Percentiles rank a stretch among this genome's conserved stretches.
phyloP scores from a whole-genome alignment of 2,797 vertebrate genomes.

The Rhinella marina region DNA sequence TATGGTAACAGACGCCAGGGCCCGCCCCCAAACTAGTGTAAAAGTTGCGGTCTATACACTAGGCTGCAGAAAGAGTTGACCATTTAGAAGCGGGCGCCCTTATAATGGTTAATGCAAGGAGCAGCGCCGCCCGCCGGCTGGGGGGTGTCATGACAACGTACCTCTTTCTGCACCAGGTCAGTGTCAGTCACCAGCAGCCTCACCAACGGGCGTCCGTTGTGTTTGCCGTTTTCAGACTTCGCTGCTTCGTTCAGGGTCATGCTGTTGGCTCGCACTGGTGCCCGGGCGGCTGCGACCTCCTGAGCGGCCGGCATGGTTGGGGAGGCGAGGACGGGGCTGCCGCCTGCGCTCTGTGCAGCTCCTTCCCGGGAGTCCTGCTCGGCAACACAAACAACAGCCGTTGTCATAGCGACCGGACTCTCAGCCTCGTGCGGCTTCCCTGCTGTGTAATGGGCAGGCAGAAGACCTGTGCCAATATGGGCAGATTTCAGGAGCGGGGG shows the following conservation, averaged over 20 bases:
- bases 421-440: background rate
- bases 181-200: constrained; percentile 44
- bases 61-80: too few species aligned
- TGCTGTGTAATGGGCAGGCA: too few species aligned
- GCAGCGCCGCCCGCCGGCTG: background rate
- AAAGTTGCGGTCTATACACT: background rate
- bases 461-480: too few species aligned
- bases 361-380: background rate
- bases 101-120: background rate
- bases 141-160: constrained; percentile 5
- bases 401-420: constrained; percentile 63
- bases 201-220: constrained; percentile 36
- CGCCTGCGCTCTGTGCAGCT: background rate
- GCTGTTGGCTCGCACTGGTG: constrained; percentile 34
- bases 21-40: background rate
- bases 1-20: background rate
- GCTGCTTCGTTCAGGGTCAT: constrained; percentile 20
- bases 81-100: too few species aligned
- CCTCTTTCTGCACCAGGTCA: constrained; percentile 41
- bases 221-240: background rate
- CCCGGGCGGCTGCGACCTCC: constrained; percentile 61
- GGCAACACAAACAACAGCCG: constrained; percentile 52
- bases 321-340: background rate
- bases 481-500: too few species aligned
- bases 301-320: constrained; percentile 59